Evolutionary conservation across 2,888 invertebrate species (phyloP).

Genomic region (Nomada hirtipes): DNA sequence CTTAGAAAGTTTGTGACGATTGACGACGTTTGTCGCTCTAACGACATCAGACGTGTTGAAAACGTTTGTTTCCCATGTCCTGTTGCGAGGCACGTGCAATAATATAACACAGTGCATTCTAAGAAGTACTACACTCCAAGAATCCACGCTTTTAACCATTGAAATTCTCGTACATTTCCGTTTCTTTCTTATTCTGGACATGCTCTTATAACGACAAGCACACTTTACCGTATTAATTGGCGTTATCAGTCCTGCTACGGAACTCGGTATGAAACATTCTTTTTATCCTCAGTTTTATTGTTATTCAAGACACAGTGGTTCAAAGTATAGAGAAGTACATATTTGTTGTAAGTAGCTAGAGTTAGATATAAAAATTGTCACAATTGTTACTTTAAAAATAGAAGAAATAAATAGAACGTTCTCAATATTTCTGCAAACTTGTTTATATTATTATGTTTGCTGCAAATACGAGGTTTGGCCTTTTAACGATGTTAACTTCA

Average conservation of each 20-base stretch:
- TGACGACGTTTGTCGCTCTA: conserved; percentile 28
- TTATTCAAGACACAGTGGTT: too few relatives aligned
- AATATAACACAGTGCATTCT: conserved; percentile 3
- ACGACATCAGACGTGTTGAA: conserved; percentile 13
- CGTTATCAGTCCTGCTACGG: neutral
- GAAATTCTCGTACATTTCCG: conserved; percentile 10
- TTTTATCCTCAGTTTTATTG: neutral
- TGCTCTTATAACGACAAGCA: neutral
- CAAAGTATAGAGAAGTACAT: too few relatives aligned
- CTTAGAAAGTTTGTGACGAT: conserved; percentile 6
- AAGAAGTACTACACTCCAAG: neutral
- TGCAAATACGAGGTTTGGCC: too few relatives aligned
- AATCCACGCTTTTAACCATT: neutral
- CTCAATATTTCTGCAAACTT: too few relatives aligned
- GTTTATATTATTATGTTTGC: too few relatives aligned
- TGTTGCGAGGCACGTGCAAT: conserved; percentile 10
- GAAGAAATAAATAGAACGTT: too few relatives aligned
- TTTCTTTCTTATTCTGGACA: neutral
- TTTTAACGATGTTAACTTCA: too few relatives aligned
- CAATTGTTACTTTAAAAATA: too few relatives aligned
- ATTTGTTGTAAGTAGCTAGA: too few relatives aligned
- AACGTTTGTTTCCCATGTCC: conserved; percentile 22
- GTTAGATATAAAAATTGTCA: too few relatives aligned
- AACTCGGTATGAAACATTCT: neutral
- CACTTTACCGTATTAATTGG: conserved; percentile 15